Evolutionary conservation across 2,113 vertebrate genomes (phyloP).

Genomic region (Nycticorax nycticorax): DNA sequence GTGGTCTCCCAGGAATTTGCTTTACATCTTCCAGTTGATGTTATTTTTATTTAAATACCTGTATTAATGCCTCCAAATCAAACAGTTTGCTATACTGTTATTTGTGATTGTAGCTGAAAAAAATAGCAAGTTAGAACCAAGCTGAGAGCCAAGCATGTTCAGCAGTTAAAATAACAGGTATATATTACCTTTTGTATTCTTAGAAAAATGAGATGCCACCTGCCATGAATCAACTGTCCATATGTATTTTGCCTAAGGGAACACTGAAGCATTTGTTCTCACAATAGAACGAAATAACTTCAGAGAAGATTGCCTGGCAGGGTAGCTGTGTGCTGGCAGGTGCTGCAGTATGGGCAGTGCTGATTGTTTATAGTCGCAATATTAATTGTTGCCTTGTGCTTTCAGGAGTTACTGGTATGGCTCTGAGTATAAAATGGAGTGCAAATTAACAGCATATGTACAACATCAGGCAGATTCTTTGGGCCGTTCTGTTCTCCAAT

Average conservation of each 20-base stretch:
- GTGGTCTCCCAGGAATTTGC: background rate
- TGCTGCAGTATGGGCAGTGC: background rate
- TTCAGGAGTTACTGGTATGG: background rate
- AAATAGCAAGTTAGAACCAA: background rate
- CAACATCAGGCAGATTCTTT: background rate
- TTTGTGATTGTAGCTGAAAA: background rate
- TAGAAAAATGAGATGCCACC: background rate
- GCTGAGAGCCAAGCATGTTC: background rate
- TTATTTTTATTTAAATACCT: background rate
- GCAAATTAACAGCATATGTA: background rate
- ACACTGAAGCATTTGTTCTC: background rate
- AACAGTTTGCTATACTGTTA: background rate
- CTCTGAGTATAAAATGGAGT: background rate
- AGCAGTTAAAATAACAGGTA: background rate
- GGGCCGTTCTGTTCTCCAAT: background rate
- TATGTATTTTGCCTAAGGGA: slow-evolving; percentile 5
- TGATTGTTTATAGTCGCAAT: background rate
- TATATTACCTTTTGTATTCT: background rate
- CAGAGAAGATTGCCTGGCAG: background rate
- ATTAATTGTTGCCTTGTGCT: background rate
- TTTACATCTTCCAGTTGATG: background rate
- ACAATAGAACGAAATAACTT: background rate
- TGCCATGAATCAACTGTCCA: slow-evolving; percentile 4
- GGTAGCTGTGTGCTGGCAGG: background rate
- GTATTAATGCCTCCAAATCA: background rate